Base-by-base conservation (phyloP, 1,140 invertebrate species). In the Drosophila teissieri region DNA sequence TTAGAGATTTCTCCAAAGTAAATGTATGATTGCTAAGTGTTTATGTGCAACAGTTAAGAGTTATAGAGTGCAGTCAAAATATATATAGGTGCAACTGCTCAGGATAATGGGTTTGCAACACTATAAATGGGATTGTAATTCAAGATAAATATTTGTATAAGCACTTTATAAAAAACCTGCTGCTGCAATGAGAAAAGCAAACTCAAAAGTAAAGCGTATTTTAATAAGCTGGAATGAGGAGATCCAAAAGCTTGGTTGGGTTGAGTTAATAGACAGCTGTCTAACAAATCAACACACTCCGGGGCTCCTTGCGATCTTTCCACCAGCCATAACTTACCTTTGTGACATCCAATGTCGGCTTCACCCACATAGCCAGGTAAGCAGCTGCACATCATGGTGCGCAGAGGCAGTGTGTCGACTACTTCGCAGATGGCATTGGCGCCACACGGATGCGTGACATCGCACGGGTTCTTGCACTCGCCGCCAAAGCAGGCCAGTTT, bases 331-430 rank as follows among this genome's bases (percentile, higher is more conserved):
- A 22, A 34, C 83, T 55, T 48, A 86, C 96, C 95, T 94, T 93
- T 94, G 82, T 93, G 94, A 92, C 97, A 98, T 92, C 96, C 95
- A 54, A 96, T 94, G 74, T 97, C 96, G 10, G 97, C 96, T 91
- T 98, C 96, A 67, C 97, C 97, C 70, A 95, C 94, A 91, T 95
- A 97, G 55, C 96, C 96, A 54, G 94, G 95, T 51, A 96, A 93
- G 91, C 97, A 98, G 84, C 96, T 94, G 90, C 97, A 98, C 45
- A 96, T 95, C 95, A 98, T 97, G 15, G 97, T 97, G 74, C 97
- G 94, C 92, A 97, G 94, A 4, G 97, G 97, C 60, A 98, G 91
- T 2, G 96, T 97, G 82, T 98, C 95, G 7, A 97, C 95, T 1
- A 98, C 96, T 2, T 94, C 94, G 90, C 97, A 98, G 76, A 95